These are phyloP conservation scores for Athene cunicularia DNA, from an alignment of 2,113 vertebrate species.

Conservation along the genomic window DNA sequence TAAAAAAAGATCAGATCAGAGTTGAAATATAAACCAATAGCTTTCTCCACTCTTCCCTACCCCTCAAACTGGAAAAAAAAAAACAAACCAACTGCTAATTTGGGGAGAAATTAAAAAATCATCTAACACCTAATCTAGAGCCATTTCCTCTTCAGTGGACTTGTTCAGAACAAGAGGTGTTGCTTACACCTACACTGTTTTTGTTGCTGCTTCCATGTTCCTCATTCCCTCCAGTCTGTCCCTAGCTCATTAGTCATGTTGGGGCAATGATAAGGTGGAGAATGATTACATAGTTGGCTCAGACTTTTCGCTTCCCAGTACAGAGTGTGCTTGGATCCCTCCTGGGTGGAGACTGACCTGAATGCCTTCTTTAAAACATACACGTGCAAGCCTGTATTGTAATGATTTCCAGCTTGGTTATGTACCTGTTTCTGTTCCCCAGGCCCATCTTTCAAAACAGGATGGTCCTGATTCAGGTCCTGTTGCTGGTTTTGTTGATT, in stretches of 20 bases:
- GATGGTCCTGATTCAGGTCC: not conserved
- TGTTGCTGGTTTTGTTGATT: not conserved
- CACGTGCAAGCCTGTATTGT: not conserved
- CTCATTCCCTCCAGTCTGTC: constrained; percentile 56
- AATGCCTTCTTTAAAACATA: constrained; percentile 32
- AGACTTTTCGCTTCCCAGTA: constrained; percentile 60
- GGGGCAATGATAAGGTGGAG: constrained; percentile 63
- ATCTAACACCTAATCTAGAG: not conserved
- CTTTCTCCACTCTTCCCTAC: not conserved
- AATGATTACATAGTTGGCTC: constrained; percentile 71
- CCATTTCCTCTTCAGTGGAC: not conserved
- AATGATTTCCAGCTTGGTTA: constrained; percentile 62
- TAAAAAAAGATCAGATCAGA: not conserved
- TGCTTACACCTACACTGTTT: constrained; percentile 18
- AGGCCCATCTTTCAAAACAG: constrained; percentile 13
- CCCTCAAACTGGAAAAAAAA: not conserved
- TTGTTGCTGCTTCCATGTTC: constrained; percentile 21
- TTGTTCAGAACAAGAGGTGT: not conserved
- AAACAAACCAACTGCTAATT: not conserved
- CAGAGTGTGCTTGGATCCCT: constrained; percentile 39
- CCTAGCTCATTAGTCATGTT: constrained; percentile 55
- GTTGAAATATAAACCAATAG: not conserved
- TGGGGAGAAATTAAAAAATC: not conserved
- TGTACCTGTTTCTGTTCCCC: constrained; percentile 45
- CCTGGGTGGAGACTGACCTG: constrained; percentile 64